A percentile compares a stretch with the other conserved stretches of the same genome.
Evolutionary conservation across 35 echinoderm and acorn worm genomes (phyloP).

Genomic region (Anneissia japonica): DNA sequence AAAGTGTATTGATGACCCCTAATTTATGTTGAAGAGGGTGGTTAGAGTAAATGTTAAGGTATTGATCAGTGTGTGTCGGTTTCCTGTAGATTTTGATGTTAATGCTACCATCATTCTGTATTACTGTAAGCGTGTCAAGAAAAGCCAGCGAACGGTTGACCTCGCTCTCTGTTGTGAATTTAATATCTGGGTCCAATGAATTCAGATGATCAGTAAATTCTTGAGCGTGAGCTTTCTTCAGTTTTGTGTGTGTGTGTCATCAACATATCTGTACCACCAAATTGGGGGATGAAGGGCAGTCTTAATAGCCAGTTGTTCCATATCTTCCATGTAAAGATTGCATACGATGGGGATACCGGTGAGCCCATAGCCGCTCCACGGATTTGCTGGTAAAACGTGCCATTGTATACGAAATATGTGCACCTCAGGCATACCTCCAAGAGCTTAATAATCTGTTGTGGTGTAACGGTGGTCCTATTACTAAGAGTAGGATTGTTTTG

Average conservation of each 20-base stretch:
- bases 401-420: background rate
- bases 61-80: conserved; percentile 31
- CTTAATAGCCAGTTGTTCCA: background rate
- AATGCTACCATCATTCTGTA: background rate
- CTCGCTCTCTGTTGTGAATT: background rate
- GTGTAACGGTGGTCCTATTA: background rate
- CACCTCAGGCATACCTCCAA: background rate
- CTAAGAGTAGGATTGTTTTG: background rate
- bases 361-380: background rate
- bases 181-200: background rate
- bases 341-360: background rate
- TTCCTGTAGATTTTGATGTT: background rate
- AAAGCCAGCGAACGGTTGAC: background rate
- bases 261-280: background rate
- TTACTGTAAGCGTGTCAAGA: background rate
- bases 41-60: background rate
- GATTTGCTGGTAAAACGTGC: background rate
- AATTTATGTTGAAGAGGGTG: conserved; percentile 34
- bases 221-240: background rate
- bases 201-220: background rate
- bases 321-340: background rate
- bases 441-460: background rate
- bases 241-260: background rate
- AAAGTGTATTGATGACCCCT: no score
- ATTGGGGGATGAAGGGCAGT: background rate